Evolutionary conservation across 2,888 invertebrate genomes (phyloP).

Genomic region (Torymus tubicola): DNA sequence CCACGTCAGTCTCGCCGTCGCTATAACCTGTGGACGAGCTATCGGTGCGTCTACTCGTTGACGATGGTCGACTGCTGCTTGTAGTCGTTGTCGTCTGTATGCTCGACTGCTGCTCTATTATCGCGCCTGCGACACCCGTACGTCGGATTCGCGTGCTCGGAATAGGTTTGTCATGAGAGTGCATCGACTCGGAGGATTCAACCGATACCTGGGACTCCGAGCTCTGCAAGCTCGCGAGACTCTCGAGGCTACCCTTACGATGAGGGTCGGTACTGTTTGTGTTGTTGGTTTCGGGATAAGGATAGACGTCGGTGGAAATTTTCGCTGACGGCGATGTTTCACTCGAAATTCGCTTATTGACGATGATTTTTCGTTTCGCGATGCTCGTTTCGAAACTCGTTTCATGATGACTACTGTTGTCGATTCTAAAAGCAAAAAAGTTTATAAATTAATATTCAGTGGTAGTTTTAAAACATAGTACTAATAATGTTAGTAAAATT

Average conservation of each 20-base stretch:
- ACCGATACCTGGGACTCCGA: constrained; percentile 77
- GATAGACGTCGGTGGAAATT: constrained; percentile 55
- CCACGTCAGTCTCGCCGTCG: constrained; percentile 77
- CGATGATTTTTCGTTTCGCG: constrained; percentile 71
- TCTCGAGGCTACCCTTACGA: constrained; percentile 79
- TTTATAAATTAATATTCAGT: too few species aligned
- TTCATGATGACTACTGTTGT: constrained; percentile 64
- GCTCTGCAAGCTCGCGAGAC: constrained; percentile 77
- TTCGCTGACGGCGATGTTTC: constrained; percentile 73
- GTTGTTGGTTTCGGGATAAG: constrained; percentile 45
- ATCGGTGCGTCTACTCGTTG: constrained; percentile 70
- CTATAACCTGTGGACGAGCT: constrained; percentile 75
- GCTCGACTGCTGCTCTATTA: constrained; percentile 64
- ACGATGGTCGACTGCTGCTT: constrained; percentile 63
- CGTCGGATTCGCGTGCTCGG: constrained; percentile 73
- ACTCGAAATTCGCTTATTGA: constrained; percentile 73
- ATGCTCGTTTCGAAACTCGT: constrained; percentile 69
- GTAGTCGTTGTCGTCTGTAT: constrained; percentile 63
- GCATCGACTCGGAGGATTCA: constrained; percentile 74
- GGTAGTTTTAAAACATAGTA: neutral
- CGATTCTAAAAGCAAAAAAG: constrained; percentile 40
- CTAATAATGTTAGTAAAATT: neutral
- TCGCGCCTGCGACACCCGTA: constrained; percentile 55
- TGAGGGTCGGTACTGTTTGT: constrained; percentile 15
- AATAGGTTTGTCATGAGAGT: constrained; percentile 71